Evolutionary conservation across 2,797 vertebrate species (phyloP).

Genomic region (Mareca penelope): DNA sequence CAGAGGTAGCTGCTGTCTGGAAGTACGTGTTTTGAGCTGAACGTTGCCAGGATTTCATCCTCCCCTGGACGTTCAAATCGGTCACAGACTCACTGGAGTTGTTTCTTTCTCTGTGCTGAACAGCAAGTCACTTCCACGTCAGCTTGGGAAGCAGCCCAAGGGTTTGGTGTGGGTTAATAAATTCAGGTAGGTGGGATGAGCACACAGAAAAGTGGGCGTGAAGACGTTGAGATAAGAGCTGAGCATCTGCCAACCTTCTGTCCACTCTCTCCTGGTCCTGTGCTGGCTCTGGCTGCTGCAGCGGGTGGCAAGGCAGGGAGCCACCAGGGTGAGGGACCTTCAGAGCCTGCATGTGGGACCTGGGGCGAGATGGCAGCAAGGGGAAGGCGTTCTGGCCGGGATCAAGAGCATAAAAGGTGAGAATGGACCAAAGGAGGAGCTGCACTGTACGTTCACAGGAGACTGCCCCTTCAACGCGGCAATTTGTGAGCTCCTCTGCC

Average conservation of each 20-base stretch:
- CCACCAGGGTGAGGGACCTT: not conserved
- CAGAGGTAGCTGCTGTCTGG: not conserved
- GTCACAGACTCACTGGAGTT: not conserved
- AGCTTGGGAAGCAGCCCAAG: not conserved
- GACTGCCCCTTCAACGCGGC: no score
- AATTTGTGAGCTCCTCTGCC: not conserved
- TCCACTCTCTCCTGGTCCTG: not conserved
- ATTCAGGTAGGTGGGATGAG: not conserved
- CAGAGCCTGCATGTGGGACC: not conserved
- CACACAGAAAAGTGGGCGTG: not conserved
- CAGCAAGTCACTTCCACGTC: not conserved
- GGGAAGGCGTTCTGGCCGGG: not conserved
- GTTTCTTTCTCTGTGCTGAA: not conserved
- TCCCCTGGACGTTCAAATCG: not conserved
- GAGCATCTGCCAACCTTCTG: not conserved
- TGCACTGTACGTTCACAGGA: not conserved
- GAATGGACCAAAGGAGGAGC: not conserved
- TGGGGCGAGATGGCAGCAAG: not conserved
- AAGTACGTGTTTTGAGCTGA: not conserved
- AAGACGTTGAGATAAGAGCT: constrained; percentile 15
- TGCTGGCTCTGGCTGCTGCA: not conserved
- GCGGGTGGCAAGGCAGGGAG: not conserved
- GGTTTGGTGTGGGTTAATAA: not conserved
- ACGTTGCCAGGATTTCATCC: not conserved
- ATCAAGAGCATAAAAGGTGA: not conserved